Evolutionary conservation across 2,888 invertebrate species (phyloP), one percentile per base, ranked within the genome.

Genomic region (Agonopterix arenella): DNA sequence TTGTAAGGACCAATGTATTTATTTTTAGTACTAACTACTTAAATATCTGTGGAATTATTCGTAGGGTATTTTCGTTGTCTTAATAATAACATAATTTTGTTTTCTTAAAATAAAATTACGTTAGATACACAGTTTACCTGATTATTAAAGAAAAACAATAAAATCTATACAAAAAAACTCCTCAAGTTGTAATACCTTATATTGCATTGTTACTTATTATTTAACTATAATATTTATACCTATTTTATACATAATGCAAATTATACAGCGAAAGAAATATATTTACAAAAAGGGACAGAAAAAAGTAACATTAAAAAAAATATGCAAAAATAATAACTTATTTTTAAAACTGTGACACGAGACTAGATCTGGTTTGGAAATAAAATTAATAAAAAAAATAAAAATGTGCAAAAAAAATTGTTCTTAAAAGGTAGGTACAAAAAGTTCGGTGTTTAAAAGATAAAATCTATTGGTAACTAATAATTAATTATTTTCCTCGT

Each of bases 311-410:
- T 16, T 9, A 9, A 46, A 8, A 36, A 43, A 44, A 43, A 44
- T 45, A 36, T 18, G 4, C 59, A 61, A 64, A 61, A 63, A 65
- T 64, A 70, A 73, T 76, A 84, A 83, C 81, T 84, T 85, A 84
- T 59, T 70, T 64, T 86, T 86, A 88, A 88, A 88, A 88, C 88
- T 88, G 88, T 88, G 85, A 86, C 78, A 73, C 68, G 77, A 84
- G 88, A 89, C 88, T 89, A 89, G 88, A 89, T 78, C 78, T 73
- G 80, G 76, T 84, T 81, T 79, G 76, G 75, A 77, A 72, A 71
- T 69, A 70, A 69, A 49, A 62, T 58, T 60, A 58, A 61, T 13
- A 43, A 43, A 43, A 57, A n/a, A 55, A 60, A 51, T 55, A 53
- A 58, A 56, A 48, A 53, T 54, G 52, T 55, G 54, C 53, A 58